Evolutionary conservation across 2,888 invertebrate species (phyloP), one percentile per base, ranked within the genome.

Genomic region (Dichetophora obliterata): DNA sequence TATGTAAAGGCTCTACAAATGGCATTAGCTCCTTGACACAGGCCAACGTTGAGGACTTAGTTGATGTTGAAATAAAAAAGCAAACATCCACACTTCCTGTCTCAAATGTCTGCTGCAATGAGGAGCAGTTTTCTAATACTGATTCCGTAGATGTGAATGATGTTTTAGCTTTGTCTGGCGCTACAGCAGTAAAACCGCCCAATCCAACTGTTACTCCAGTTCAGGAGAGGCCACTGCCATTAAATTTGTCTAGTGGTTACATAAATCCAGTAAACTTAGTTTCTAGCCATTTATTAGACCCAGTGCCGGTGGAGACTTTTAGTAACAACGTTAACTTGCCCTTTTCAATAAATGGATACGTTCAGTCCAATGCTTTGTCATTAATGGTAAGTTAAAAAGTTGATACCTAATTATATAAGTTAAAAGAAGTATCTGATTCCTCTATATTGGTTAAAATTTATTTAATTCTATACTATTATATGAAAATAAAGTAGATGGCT

Each of bases 131-230:
- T 31, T 81, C 82, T 2, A 77, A 80, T 68, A 81, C 81, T 37
- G 81, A 82, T 76, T 80, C 83, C 6, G 80, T 84, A 11, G 83
- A 83, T 76, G 52, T 83, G n/a, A 83, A 81, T 72, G 83, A 83
- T 75, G 80, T 81, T 19, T 82, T 79, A 31, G 77, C 75, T 11
- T 82, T 81, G 43, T 80, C 77, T 16, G 81, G 80, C 27, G 82
- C 82, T 61, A 76, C 48, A 59, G 68, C 75, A 43, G 48, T 19
- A 66, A 43, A 57, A 52, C 22, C 71, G 8, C 2, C 22, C 3
- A 31, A 24, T 34, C 57, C 16, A 37, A 24, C 14, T 50, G 24
- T 24, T 11, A 27, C 50, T 37, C 11, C 34, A n/a, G 14, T 43
- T 22, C 9, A 37, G 14, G 57, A 24, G 5, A 9, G 31, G 9